A percentile compares a stretch with the other conserved stretches of the same genome.
These are phyloP conservation scores for Cydia splendana DNA, from an alignment of 1,140 invertebrate genomes.

Conservation along the genomic window DNA sequence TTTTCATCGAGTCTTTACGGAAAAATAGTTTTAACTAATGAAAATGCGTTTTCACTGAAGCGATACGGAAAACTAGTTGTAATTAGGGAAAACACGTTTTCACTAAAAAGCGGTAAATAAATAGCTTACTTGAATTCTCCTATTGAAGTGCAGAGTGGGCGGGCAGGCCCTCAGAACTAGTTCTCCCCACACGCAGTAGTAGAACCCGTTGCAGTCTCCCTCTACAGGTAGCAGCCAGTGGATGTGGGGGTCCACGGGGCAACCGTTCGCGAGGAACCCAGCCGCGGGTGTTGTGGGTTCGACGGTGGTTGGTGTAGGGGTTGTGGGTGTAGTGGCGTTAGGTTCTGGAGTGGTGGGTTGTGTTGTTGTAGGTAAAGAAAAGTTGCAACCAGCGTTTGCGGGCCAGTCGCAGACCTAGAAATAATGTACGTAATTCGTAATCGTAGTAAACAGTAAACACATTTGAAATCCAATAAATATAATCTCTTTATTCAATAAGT, in stretches of 20 bases:
- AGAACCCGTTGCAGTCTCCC: slow-evolving; percentile 81
- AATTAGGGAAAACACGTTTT: too few relatives aligned
- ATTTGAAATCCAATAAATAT: too few relatives aligned
- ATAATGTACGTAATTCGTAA: slow-evolving; percentile 12
- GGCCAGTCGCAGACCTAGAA: slow-evolving; percentile 59
- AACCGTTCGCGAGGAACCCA: slow-evolving; percentile 58
- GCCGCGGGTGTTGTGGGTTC: not conserved
- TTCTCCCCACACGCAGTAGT: slow-evolving; percentile 78
- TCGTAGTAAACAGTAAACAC: too few relatives aligned
- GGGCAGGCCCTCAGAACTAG: slow-evolving; percentile 78
- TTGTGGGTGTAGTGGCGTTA: not conserved
- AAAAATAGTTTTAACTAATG: too few relatives aligned
- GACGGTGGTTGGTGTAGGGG: not conserved
- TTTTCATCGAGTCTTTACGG: too few relatives aligned
- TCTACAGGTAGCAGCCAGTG: slow-evolving; percentile 76
- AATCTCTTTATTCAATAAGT: too few relatives aligned
- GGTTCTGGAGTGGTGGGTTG: not conserved
- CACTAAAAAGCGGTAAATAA: not conserved
- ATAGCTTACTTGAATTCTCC: slow-evolving; percentile 54
- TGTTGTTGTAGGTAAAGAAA: slow-evolving; percentile 42
- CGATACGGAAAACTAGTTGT: too few relatives aligned
- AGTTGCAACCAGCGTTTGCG: slow-evolving; percentile 46
- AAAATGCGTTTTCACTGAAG: too few relatives aligned
- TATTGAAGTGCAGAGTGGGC: slow-evolving; percentile 80
- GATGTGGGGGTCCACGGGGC: slow-evolving; percentile 55